Evolutionary conservation across 2,888 invertebrate species (phyloP).

Genomic region (Macrophya annulata): DNA sequence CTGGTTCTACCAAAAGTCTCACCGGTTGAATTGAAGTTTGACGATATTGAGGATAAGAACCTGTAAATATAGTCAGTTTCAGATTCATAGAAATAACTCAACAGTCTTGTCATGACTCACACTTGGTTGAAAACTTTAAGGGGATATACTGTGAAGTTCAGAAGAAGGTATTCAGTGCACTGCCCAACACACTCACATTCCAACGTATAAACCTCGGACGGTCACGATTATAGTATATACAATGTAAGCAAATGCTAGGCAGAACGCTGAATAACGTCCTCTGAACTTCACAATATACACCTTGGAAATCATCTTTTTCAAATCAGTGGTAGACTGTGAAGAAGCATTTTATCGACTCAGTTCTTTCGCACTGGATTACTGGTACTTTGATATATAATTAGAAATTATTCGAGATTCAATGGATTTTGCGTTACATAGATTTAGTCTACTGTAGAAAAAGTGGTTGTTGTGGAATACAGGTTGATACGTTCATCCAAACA

Average conservation of each 20-base stretch:
- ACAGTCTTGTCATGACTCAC: not conserved
- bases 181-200: too few relatives aligned
- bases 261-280: too few relatives aligned
- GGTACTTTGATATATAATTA: not conserved
- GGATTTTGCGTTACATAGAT: not conserved
- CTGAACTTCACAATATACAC: too few relatives aligned
- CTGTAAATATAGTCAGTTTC: slow-evolving; percentile 59
- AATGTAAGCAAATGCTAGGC: too few relatives aligned
- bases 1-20: slow-evolving; percentile 75
- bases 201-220: too few relatives aligned
- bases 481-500: not conserved
- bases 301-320: not conserved
- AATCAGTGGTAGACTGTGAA: too few relatives aligned
- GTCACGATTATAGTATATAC: too few relatives aligned
- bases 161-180: too few relatives aligned
- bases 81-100: not conserved
- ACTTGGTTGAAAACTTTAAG: not conserved
- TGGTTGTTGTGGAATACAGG: not conserved
- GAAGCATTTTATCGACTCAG: not conserved
- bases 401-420: not conserved
- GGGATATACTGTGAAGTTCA: not conserved
- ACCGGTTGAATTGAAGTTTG: slow-evolving; percentile 75
- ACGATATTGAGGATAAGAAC: slow-evolving; percentile 75
- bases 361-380: not conserved
- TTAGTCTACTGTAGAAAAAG: not conserved